phyloP scores from a whole-genome alignment of 2,888 invertebrate species.

The Allophyes oxyacanthae region DNA sequence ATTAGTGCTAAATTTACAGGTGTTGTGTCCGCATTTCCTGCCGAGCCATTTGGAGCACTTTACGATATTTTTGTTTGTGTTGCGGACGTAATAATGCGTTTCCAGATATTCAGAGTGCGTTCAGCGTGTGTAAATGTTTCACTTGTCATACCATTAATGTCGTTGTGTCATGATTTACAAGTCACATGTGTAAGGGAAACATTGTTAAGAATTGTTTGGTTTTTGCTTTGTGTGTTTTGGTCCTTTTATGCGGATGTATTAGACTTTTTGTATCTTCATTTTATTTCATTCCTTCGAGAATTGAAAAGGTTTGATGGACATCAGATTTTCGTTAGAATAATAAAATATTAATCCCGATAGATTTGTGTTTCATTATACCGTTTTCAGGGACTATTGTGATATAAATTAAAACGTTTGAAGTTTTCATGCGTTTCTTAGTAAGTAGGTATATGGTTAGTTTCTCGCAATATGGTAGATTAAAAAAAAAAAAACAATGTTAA shows the following conservation, averaged over 20 bases:
- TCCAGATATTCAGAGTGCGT: constrained; percentile 21
- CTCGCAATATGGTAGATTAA: too few species aligned
- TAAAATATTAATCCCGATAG: too few species aligned
- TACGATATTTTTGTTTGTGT: constrained; percentile 22
- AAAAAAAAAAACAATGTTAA: too few species aligned
- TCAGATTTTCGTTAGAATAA: too few species aligned
- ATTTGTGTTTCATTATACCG: too few species aligned
- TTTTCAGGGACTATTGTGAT: too few species aligned
- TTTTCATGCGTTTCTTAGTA: too few species aligned
- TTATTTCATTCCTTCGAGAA: not conserved
- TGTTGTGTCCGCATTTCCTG: not conserved
- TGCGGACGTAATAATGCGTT: constrained; percentile 27
- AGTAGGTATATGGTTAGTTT: too few species aligned
- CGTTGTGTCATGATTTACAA: constrained; percentile 27
- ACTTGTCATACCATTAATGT: constrained; percentile 22
- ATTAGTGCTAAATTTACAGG: constrained; percentile 4
- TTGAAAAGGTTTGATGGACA: not conserved
- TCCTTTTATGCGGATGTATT: constrained; percentile 2
- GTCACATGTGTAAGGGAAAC: not conserved
- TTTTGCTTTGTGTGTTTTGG: constrained; percentile 7
- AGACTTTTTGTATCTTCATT: not conserved
- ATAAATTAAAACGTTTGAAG: too few species aligned
- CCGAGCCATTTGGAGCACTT: constrained; percentile 22
- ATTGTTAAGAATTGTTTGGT: constrained; percentile 5
- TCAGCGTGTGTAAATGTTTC: constrained; percentile 33